These are phyloP conservation scores for Oncorhynchus keta DNA, from an alignment of 2,113 vertebrate species.

Conservation along the genomic window DNA sequence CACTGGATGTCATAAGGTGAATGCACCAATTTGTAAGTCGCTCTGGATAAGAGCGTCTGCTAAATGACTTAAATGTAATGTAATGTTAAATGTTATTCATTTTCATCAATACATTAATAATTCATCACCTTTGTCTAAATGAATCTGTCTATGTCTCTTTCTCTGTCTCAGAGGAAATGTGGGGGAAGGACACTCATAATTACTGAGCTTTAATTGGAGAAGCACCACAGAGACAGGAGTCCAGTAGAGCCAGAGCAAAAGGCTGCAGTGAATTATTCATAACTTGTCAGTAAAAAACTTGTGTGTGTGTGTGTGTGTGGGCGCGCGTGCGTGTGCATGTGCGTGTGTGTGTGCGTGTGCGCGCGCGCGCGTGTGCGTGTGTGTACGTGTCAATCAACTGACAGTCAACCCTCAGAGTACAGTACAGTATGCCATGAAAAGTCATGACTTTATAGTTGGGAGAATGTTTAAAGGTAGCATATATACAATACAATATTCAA, in stretches of 20 bases:
- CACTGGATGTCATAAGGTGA: too few relatives aligned
- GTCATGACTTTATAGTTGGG: too few relatives aligned
- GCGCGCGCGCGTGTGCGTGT: background rate
- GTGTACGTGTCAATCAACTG: too few relatives aligned
- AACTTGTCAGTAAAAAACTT: constrained; percentile 1
- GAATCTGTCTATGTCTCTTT: background rate
- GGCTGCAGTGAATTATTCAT: constrained; percentile 13
- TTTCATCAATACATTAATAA: too few relatives aligned
- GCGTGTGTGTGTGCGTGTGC: background rate
- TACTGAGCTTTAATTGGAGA: constrained; percentile 7
- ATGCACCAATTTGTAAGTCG: too few relatives aligned
- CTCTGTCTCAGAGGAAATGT: background rate
- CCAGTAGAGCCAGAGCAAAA: background rate
- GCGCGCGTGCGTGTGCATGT: background rate
- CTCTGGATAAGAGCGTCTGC: too few relatives aligned
- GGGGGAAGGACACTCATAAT: constrained; percentile 2
- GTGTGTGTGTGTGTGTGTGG: background rate
- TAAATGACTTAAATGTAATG: too few relatives aligned
- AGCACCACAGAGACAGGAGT: background rate
- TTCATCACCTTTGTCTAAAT: background rate
- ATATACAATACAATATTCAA: too few relatives aligned
- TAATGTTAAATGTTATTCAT: too few relatives aligned
- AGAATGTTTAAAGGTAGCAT: too few relatives aligned
- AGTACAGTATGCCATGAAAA: too few relatives aligned
- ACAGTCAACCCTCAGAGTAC: too few relatives aligned